Evolutionary conservation across 2,888 invertebrate species (phyloP).

Genomic region (Cephus nigrinus): DNA sequence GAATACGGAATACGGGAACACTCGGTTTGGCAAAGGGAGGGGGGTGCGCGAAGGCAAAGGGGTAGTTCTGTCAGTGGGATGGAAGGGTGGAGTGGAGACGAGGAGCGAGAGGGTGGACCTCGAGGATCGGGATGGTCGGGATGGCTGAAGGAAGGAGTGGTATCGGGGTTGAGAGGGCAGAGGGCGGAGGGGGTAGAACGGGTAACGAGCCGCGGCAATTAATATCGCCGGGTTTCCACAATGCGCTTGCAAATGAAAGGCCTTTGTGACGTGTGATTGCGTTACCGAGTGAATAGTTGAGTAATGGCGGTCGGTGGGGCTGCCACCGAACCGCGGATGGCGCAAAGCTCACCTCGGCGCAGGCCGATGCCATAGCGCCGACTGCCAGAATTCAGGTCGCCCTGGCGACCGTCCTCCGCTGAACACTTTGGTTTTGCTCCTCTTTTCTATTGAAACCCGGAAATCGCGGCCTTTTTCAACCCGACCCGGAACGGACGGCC

Average conservation of each 20-base stretch:
- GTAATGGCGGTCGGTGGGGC: constrained; percentile 62
- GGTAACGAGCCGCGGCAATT: constrained; percentile 67
- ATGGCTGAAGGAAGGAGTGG: constrained; percentile 22
- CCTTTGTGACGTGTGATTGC: constrained; percentile 67
- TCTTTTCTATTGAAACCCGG: not conserved
- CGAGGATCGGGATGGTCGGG: constrained; percentile 26
- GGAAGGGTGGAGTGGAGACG: constrained; percentile 29
- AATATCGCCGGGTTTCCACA: constrained; percentile 66
- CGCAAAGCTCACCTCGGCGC: constrained; percentile 17
- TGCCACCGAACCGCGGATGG: constrained; percentile 49
- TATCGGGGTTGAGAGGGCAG: constrained; percentile 25
- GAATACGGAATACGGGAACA: constrained; percentile 61
- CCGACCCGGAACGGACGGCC: not conserved
- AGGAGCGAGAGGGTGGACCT: constrained; percentile 30
- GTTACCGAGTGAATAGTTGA: constrained; percentile 67
- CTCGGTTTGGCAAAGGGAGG: constrained; percentile 29
- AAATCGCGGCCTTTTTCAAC: not conserved
- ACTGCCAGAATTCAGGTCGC: constrained; percentile 7
- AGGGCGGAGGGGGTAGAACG: constrained; percentile 39
- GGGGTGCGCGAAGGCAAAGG: constrained; percentile 6
- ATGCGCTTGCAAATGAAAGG: constrained; percentile 67
- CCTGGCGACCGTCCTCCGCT: not conserved
- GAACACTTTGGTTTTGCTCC: not conserved
- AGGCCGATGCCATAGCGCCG: constrained; percentile 8
- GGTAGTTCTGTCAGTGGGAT: constrained; percentile 25